Evolutionary conservation across 1,140 invertebrate genomes (phyloP), one percentile per base, ranked within the genome.

Genomic region (Ostrea edulis): DNA sequence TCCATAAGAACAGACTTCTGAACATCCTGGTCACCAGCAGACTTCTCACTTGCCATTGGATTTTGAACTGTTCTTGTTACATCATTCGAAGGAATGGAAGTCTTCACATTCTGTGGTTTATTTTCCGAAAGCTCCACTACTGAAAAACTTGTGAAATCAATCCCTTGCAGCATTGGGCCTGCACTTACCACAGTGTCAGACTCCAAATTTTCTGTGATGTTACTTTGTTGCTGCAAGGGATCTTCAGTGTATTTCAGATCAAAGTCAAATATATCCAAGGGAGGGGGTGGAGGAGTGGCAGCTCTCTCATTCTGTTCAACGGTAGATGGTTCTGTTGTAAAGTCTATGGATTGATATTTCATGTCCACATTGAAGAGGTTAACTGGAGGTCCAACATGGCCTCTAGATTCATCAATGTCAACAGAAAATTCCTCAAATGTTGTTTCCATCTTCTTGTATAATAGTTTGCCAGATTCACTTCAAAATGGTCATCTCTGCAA

Each of bases 301-400:
- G 25, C 29, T 12, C 68, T 77, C 4, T 29, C 29, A 62, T 58
- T 22, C 44, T 53, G 51, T 53, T 83, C 44, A 8, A 20, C 51
- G 20, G n/a, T 83, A 52, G 44, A 17, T n/a, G 22, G 22, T 9
- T 83, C 82, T 83, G 17, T 25, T 17, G 82, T 83, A 52, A 83
- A 52, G 53, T 83, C 82, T 20, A 83, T 83, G 17, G 82, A 83
- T 25, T 83, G 82, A 51, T 83, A 83, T 25, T 83, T 83, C 82
- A 83, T 83, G 53, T 83, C 82, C 44, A 83, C 53, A 83, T 83
- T 54, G 22, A 83, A 83, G 8, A 83, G 82, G n/a, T 83, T 83
- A n/a, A 53, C 29, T 4, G 82, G 35, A 52, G 82, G 82, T 22
- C 53, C 52, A 20, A 25, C 82, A 77, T 17, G 22, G 9, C 14